Conservation (phyloP, 1,140 invertebrate genomes). For the Drosophila lini region DNA sequence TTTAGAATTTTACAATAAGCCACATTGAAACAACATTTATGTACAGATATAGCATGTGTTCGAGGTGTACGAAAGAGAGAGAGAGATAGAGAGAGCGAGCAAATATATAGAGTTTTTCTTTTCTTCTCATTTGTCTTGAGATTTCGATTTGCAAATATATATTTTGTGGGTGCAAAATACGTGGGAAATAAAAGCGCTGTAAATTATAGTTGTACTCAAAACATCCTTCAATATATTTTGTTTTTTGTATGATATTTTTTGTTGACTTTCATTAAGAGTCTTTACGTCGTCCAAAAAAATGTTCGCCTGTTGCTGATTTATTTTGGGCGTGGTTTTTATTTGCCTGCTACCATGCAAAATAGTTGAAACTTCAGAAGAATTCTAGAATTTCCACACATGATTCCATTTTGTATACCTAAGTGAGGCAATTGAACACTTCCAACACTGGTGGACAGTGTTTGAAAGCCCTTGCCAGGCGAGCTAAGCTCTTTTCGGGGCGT, state of each 20-base stretch:
- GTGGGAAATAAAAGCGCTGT: slow-evolving; percentile 62
- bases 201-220: slow-evolving; percentile 57
- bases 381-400: slow-evolving; percentile 72
- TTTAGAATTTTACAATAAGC: slow-evolving; percentile 62
- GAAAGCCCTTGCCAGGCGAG: slow-evolving; percentile 9
- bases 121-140: slow-evolving; percentile 44
- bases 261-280: slow-evolving; percentile 84
- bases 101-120: slow-evolving; percentile 46
- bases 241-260: slow-evolving; percentile 23
- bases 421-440: slow-evolving; percentile 8
- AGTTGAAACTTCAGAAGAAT: slow-evolving; percentile 79
- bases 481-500: slow-evolving; percentile 18
- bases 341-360: slow-evolving; percentile 83
- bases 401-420: slow-evolving; percentile 50
- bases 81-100: slow-evolving; percentile 55
- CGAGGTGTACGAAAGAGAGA: slow-evolving; percentile 67
- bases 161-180: slow-evolving; percentile 66
- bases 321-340: slow-evolving; percentile 75
- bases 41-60: slow-evolving; percentile 79
- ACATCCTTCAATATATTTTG: slow-evolving; percentile 19
- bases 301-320: slow-evolving; percentile 29
- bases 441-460: slow-evolving; percentile 28
- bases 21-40: slow-evolving; percentile 81
- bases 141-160: slow-evolving; percentile 40
- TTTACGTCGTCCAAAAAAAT: slow-evolving; percentile 83